Evolutionary conservation across 2,888 invertebrate genomes (phyloP), one percentile per base, ranked within the genome.

Genomic region (Brenthis hecate): DNA sequence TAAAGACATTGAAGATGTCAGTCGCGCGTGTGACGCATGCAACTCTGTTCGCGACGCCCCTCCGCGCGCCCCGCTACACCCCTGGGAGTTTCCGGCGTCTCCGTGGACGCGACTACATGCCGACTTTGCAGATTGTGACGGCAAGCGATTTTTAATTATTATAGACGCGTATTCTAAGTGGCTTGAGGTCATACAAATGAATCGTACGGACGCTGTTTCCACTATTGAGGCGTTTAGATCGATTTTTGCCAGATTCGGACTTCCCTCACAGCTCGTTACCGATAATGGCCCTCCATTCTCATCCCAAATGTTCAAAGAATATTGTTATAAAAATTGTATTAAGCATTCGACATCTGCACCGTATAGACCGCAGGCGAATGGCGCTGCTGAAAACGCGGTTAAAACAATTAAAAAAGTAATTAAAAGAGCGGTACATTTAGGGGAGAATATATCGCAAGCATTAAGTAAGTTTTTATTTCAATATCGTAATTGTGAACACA

Each of bases 81-180:
- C 23, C 23, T 23, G 23, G 23, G 23, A 23, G 23, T 23, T 23
- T 23, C 23, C 23, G 23, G 23, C 23, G 23, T 23, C 23, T 23
- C 23, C 23, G 23, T 19, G 19, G 19, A 19, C 19, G 19, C 50
- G 50, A 1, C 13, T 50, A 6, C 50, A 50, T 8, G 4, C 50
- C 2, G 50, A 50, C 14, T 50, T 50, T 50, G 50, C 50, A n/a
- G 50, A 50, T 3, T 50, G 50, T 50, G 50, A 3, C 3, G 50
- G 50, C 67, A 72, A 57, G 16, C 70, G 73, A n/a, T 77, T 75
- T 63, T 57, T 76, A 36, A 55, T 76, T 6, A 47, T 75, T 2
- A 66, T 76, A 0, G 76, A 78, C 32, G 76, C 76, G 0, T 71
- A 76, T 51, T 72, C 73, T 3, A 75, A 76, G 62, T 76, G 77